Percentiles rank a stretch among this genome's conserved stretches.
Conservation (phyloP, 2,113 vertebrate genomes). For the Thunnus thynnus region DNA sequence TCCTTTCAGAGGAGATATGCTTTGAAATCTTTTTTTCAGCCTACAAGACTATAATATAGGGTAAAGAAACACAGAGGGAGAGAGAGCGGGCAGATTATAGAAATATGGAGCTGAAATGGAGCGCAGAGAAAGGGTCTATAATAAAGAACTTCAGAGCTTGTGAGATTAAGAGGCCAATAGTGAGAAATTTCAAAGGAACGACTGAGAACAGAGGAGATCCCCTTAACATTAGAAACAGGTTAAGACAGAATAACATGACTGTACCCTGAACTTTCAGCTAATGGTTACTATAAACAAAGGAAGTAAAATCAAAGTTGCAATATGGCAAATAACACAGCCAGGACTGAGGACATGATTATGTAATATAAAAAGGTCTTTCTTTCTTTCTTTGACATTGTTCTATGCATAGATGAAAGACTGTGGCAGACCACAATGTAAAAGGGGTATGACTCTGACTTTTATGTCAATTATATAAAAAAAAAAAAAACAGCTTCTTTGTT, state of each 20-base stretch:
- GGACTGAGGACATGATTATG: too few species aligned
- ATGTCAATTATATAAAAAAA: too few species aligned
- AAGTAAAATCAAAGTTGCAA: slow-evolving; percentile 1
- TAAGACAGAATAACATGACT: slow-evolving; percentile 49
- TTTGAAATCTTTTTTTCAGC: slow-evolving; percentile 20
- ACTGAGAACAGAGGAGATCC: not conserved
- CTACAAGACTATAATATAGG: not conserved
- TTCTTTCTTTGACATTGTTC: too few species aligned
- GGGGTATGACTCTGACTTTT: too few species aligned
- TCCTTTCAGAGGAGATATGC: slow-evolving; percentile 39
- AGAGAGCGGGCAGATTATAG: slow-evolving; percentile 12
- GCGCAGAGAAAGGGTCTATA: not conserved
- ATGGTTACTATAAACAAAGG: slow-evolving; percentile 17
- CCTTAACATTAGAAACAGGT: not conserved
- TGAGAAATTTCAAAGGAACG: slow-evolving; percentile 8
- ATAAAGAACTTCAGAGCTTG: slow-evolving; percentile 12
- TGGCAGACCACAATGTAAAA: too few species aligned
- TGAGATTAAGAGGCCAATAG: slow-evolving; percentile 7
- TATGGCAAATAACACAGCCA: not conserved
- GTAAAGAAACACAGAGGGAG: slow-evolving; percentile 23
- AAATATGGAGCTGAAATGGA: slow-evolving; percentile 23
- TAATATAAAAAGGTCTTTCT: too few species aligned
- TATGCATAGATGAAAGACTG: too few species aligned
- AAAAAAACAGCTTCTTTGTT: too few species aligned
- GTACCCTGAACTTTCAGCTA: slow-evolving; percentile 24